A percentile compares a stretch with the other conserved stretches of the same genome.
phyloP scores from a whole-genome alignment of 2,113 vertebrate species.

The Dipodomys stephensi region DNA sequence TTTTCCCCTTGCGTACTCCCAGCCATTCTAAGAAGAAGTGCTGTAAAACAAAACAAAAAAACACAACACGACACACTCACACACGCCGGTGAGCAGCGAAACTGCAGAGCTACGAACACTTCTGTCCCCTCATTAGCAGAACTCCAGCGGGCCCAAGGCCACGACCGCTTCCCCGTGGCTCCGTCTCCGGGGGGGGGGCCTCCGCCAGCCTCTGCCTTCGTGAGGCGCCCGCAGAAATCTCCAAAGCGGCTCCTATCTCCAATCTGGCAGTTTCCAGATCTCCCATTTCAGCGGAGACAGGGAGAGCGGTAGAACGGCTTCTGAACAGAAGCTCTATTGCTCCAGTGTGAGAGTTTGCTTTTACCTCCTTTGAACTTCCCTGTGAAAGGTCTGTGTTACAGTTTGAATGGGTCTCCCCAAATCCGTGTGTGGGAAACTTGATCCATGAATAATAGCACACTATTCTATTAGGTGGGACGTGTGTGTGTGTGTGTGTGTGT shows the following conservation, averaged over 20 bases:
- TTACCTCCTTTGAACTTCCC: background rate
- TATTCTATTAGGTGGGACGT: no score
- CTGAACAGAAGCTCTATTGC: background rate
- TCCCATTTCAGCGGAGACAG: background rate
- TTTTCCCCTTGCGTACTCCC: background rate
- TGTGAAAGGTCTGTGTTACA: background rate
- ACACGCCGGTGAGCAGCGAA: no score
- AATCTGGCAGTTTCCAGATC: background rate
- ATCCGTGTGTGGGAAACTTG: background rate
- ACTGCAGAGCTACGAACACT: no score
- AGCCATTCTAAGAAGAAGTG: background rate
- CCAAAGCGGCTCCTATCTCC: no score
- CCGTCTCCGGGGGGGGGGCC: background rate
- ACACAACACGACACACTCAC: background rate
- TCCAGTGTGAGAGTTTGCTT: background rate
- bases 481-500: no score
- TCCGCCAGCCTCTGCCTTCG: accelerated
- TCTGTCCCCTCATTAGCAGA: no score
- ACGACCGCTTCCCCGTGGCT: background rate
- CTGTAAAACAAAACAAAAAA: background rate
- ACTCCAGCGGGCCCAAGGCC: no score
- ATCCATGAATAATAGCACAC: no score
- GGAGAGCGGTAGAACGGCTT: background rate
- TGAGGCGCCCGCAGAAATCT: background rate
- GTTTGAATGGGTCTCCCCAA: background rate